These are phyloP conservation scores for Meteorus sp. DNA, from an alignment of 1,140 invertebrate genomes.

Conservation along the genomic window DNA sequence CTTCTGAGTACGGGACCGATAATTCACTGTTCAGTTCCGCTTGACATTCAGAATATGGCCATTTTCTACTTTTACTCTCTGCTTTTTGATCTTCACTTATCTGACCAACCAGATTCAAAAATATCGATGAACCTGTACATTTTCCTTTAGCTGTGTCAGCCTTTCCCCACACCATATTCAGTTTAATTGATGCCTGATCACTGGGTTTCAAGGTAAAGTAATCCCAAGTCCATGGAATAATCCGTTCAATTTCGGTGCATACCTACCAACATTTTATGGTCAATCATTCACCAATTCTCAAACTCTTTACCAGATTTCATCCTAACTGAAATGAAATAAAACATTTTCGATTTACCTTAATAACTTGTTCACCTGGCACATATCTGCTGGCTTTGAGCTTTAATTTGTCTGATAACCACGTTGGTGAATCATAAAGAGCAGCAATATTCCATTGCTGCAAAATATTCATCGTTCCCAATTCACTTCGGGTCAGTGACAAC, in stretches of 20 bases:
- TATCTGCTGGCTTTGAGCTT: slow-evolving; percentile 51
- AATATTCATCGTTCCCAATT: slow-evolving; percentile 39
- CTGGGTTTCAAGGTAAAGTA: slow-evolving; percentile 47
- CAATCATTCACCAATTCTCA: slow-evolving; percentile 1
- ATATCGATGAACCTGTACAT: slow-evolving; percentile 47
- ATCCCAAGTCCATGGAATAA: slow-evolving; percentile 51
- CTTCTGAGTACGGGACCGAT: slow-evolving; percentile 45
- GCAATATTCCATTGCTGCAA: slow-evolving; percentile 53
- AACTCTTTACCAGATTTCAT: not conserved
- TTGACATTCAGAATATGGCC: slow-evolving; percentile 50
- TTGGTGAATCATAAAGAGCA: slow-evolving; percentile 42
- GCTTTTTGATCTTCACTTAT: slow-evolving; percentile 43
- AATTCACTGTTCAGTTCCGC: slow-evolving; percentile 37
- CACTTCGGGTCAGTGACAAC: slow-evolving; percentile 42
- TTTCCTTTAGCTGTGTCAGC: slow-evolving; percentile 47
- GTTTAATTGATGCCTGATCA: slow-evolving; percentile 39
- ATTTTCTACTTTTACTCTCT: slow-evolving; percentile 39
- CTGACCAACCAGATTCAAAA: slow-evolving; percentile 46
- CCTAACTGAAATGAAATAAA: not conserved
- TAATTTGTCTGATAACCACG: slow-evolving; percentile 44
- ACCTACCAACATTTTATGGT: slow-evolving; percentile 34
- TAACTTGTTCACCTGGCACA: slow-evolving; percentile 38
- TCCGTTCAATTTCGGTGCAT: slow-evolving; percentile 47
- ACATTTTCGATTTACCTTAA: slow-evolving; percentile 46
- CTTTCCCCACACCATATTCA: slow-evolving; percentile 45